Evolutionary conservation across 1,140 invertebrate genomes (phyloP).

Genomic region (Bombus difficillimus): DNA sequence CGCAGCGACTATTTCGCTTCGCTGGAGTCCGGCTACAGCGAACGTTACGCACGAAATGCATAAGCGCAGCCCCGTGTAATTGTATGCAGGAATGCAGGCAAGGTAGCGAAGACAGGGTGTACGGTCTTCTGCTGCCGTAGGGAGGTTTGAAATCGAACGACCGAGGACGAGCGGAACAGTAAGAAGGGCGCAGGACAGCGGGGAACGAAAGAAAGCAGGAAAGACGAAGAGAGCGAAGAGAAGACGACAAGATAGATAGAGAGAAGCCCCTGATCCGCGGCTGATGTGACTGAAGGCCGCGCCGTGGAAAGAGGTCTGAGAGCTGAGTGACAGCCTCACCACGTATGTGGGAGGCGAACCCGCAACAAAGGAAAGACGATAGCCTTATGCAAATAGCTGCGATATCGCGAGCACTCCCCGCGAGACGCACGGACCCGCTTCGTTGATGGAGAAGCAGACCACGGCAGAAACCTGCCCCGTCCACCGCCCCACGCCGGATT

Average conservation of each 20-base stretch:
- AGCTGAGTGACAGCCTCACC: slow-evolving; percentile 78
- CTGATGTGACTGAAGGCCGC: slow-evolving; percentile 70
- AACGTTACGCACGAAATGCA: slow-evolving; percentile 72
- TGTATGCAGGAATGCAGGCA: slow-evolving; percentile 81
- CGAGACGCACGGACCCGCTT: slow-evolving; percentile 49
- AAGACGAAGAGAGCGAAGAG: slow-evolving; percentile 38
- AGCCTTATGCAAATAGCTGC: slow-evolving; percentile 78
- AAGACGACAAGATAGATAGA: slow-evolving; percentile 41
- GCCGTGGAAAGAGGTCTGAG: slow-evolving; percentile 63
- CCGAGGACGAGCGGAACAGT: slow-evolving; percentile 38
- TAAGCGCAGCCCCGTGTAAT: slow-evolving; percentile 75
- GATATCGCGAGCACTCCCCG: slow-evolving; percentile 70
- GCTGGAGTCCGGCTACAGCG: slow-evolving; percentile 6
- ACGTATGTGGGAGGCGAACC: slow-evolving; percentile 79
- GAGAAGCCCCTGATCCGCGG: slow-evolving; percentile 60
- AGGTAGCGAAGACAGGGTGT: slow-evolving; percentile 76
- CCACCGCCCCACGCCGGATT: not conserved
- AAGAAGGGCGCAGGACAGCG: slow-evolving; percentile 37
- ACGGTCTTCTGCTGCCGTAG: slow-evolving; percentile 56
- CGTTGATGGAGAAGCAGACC: not conserved
- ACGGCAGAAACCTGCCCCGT: not conserved
- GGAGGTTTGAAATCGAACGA: slow-evolving; percentile 77
- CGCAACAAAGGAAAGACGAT: slow-evolving; percentile 73
- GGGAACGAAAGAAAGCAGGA: slow-evolving; percentile 37
- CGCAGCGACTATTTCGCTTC: not conserved